Evolutionary conservation across 2,888 invertebrate genomes (phyloP).

Genomic region (Mimas tiliae): DNA sequence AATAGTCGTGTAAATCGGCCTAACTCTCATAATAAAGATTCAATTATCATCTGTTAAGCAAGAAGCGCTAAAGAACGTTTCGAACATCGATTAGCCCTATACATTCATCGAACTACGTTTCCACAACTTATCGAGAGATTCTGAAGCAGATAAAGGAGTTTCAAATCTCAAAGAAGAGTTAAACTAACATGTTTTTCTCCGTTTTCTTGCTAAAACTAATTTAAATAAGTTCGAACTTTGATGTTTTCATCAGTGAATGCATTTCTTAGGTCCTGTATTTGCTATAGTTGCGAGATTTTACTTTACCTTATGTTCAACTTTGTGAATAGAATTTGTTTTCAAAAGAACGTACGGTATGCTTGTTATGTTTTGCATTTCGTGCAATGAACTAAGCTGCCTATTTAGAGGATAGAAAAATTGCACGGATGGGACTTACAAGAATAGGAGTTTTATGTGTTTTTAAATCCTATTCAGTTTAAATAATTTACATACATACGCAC

Average conservation of each 20-base stretch:
- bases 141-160: constrained; percentile 2
- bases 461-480: not conserved
- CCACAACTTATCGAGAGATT: constrained; percentile 5
- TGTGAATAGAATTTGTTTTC: constrained; percentile 29
- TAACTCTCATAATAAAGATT: not conserved
- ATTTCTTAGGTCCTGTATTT: not conserved
- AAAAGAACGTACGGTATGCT: not conserved
- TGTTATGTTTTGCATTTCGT: not conserved
- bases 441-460: not conserved
- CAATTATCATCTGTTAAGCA: too few relatives aligned
- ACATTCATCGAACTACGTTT: constrained; percentile 7
- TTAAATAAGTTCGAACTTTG: constrained; percentile 27
- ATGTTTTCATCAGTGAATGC: constrained; percentile 26
- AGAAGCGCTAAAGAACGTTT: not conserved
- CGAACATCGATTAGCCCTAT: constrained; percentile 1
- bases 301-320: constrained; percentile 25
- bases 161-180: not conserved
- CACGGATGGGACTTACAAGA: not conserved
- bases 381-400: not conserved
- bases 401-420: not conserved
- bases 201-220: constrained; percentile 19
- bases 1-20: too few relatives aligned
- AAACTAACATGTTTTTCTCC: constrained; percentile 27
- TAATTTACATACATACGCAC: too few relatives aligned
- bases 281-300: constrained; percentile 29